Percentiles rank a stretch among this genome's conserved stretches.
Evolutionary conservation across 2,797 vertebrate species (phyloP).

Genomic region (Tadarida brasiliensis): DNA sequence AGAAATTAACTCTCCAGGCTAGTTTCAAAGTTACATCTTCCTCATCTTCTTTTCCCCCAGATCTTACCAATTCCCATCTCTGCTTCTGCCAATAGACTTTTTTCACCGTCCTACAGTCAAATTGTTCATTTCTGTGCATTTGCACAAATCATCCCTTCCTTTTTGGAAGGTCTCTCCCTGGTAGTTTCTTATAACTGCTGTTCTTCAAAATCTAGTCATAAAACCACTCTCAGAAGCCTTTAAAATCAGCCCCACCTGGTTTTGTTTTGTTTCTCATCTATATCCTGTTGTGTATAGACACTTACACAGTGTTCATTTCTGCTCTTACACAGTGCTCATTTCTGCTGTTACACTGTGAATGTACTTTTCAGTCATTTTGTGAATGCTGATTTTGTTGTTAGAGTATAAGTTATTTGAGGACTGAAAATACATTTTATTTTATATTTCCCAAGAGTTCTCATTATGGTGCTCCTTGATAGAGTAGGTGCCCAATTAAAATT

Average conservation of each 20-base stretch:
- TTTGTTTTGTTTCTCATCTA: not conserved
- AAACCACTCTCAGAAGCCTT: not conserved
- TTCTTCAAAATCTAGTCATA: not conserved
- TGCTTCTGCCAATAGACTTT: not conserved
- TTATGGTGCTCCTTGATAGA: not conserved
- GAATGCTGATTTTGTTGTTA: not conserved
- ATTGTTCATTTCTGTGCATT: constrained; percentile 1
- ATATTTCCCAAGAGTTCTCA: not conserved
- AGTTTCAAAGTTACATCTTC: not conserved
- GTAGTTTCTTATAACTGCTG: not conserved
- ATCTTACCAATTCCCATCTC: not conserved
- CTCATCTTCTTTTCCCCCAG: not conserved
- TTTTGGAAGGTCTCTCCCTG: not conserved
- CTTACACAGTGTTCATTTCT: not conserved
- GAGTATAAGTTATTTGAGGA: not conserved
- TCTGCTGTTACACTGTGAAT: not conserved
- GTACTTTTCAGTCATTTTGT: constrained; percentile 11
- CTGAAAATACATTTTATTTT: not conserved
- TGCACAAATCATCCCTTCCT: not conserved
- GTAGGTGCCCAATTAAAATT: constrained; percentile 26
- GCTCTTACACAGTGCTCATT: not conserved
- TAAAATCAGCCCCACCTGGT: not conserved
- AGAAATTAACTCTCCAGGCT: not conserved
- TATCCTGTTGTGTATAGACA: not conserved
- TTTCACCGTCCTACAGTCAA: not conserved